These are phyloP conservation scores for Lepus americanus DNA, from an alignment of 2,113 vertebrate genomes.

Conservation along the genomic window DNA sequence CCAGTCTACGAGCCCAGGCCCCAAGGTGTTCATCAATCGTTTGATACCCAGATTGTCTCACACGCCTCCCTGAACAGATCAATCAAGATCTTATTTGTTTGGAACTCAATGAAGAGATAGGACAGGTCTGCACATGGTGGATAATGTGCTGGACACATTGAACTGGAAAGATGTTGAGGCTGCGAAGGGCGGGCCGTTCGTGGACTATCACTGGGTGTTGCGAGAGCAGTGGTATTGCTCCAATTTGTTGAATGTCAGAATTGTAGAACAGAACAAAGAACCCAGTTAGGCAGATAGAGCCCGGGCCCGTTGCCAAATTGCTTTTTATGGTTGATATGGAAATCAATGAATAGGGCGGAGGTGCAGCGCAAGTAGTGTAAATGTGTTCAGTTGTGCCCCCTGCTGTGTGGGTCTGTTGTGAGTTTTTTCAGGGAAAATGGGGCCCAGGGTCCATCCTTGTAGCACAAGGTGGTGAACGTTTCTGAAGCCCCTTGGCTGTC, in stretches of 20 bases:
- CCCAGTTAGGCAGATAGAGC: background rate
- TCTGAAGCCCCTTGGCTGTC: background rate
- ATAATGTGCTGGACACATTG: constrained; percentile 37
- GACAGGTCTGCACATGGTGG: background rate
- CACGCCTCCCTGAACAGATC: background rate
- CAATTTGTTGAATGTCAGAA: constrained; percentile 48
- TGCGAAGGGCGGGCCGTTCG: background rate
- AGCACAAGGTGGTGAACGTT: background rate
- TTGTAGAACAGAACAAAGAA: constrained; percentile 22
- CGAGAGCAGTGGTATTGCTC: background rate
- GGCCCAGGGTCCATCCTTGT: background rate
- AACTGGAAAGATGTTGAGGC: constrained; percentile 12
- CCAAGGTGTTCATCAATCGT: constrained; percentile 57
- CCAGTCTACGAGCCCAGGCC: constrained; percentile 13
- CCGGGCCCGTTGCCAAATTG: background rate
- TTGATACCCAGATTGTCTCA: constrained; percentile 48
- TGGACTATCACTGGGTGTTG: constrained; percentile 3
- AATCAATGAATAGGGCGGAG: background rate
- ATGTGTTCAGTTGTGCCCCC: background rate
- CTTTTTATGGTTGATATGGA: constrained; percentile 32
- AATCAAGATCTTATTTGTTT: background rate
- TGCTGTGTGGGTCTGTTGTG: background rate
- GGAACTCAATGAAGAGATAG: constrained; percentile 47
- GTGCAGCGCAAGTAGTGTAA: background rate
- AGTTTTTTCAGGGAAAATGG: background rate